Percentiles rank a stretch among this genome's conserved stretches.
These are phyloP conservation scores for Syngnathus scovelli DNA, from an alignment of 2,113 vertebrate species.

Conservation along the genomic window DNA sequence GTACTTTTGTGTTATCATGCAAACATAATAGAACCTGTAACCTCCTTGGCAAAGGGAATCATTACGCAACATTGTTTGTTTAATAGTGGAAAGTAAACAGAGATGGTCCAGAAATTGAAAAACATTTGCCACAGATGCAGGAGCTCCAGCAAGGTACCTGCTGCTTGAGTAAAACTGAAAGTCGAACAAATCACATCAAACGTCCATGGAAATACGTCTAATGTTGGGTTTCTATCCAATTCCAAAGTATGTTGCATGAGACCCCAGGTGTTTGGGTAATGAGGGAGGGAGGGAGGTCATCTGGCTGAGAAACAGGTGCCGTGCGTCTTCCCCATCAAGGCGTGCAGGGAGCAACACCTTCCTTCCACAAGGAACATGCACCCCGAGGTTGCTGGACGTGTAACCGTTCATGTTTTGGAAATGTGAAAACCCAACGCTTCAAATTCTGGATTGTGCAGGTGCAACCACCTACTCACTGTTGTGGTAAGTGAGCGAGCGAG, in stretches of 20 bases:
- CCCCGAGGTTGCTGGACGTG: too few relatives aligned
- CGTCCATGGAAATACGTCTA: background rate
- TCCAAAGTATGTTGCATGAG: background rate
- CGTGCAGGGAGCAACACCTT: conserved; percentile 7
- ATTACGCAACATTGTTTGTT: background rate
- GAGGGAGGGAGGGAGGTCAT: background rate
- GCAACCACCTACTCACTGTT: background rate
- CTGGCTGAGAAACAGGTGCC: background rate
- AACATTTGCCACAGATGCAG: too few relatives aligned
- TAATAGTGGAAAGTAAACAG: background rate
- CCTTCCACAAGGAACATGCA: conserved; percentile 4
- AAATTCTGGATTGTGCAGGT: background rate
- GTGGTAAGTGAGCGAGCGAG: background rate
- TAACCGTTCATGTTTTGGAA: too few relatives aligned
- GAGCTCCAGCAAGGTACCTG: too few relatives aligned
- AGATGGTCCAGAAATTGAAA: too few relatives aligned
- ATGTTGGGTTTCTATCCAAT: background rate
- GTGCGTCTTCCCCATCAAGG: background rate
- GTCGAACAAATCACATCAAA: too few relatives aligned
- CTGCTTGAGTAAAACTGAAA: too few relatives aligned
- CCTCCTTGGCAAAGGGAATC: background rate
- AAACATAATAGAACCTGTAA: background rate
- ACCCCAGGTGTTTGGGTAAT: background rate
- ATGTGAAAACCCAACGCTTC: background rate
- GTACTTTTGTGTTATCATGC: background rate